Conservation (phyloP, 2,888 invertebrate genomes). For the Cordilura impudica region DNA sequence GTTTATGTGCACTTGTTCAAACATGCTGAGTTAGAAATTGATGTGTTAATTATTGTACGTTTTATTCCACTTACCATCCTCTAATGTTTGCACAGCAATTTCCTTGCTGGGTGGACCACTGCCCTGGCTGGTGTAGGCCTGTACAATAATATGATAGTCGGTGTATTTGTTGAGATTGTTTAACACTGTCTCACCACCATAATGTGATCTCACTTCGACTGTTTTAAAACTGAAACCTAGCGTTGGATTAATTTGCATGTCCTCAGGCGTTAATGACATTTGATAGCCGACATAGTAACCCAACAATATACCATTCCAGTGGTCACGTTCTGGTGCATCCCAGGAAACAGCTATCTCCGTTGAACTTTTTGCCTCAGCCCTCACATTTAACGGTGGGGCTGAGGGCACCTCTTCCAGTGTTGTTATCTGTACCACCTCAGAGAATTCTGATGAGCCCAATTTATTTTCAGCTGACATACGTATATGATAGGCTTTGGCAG, state of each 20-base stretch:
- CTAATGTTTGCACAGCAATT: conserved; percentile 87
- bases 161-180: conserved; percentile 88
- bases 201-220: conserved; percentile 86
- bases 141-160: conserved; percentile 89
- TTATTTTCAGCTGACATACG: conserved; percentile 93
- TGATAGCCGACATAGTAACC: conserved; percentile 93
- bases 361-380: conserved; percentile 90
- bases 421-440: conserved; percentile 90
- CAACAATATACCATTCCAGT: conserved; percentile 92
- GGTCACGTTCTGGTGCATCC: conserved; percentile 91
- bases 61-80: conserved; percentile 85
- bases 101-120: conserved; percentile 91
- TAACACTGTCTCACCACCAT: conserved; percentile 83
- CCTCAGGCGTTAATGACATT: conserved; percentile 78
- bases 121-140: conserved; percentile 91
- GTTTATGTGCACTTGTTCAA: background rate
- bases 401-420: conserved; percentile 91
- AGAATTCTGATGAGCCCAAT: conserved; percentile 91
- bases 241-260: conserved; percentile 78
- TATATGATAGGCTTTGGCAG: conserved; percentile 92
- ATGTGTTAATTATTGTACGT: background rate
- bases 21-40: background rate
- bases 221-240: conserved; percentile 86
- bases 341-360: conserved; percentile 90
- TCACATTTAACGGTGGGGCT: conserved; percentile 88